Base-by-base conservation (phyloP, 2,113 vertebrate genomes). In the Chauna torquata region DNA sequence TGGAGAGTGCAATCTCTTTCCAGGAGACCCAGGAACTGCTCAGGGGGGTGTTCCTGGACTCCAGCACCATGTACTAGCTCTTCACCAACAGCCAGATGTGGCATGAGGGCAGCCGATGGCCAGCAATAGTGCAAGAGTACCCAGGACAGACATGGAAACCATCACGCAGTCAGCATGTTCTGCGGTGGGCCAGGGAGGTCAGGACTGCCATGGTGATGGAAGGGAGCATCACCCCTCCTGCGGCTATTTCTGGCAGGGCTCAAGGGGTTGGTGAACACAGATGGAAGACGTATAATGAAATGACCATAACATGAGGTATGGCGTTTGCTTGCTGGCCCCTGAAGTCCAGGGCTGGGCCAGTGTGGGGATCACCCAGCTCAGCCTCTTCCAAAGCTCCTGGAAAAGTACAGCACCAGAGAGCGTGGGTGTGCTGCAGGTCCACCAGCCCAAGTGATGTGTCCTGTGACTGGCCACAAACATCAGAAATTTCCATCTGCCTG, bases 41-140 rank as follows among this genome's bases (percentile, higher is more conserved):
- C 22, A 7, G 58, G 24, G 27, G 16, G 1, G 9, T 24, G 9
- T 24, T 54, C 45, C 54, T 74, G n/a, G 40, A 40, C 54, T 74
- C 52, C 47, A 79, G 68, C 71, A 65, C 4, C 25, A 49, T 30
- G 8, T 20, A 6, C n/a, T 36, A 25, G 24, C 24, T 64, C 61
- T 40, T 27, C 62, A 64, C 36, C 38, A 42, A 38, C 16, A 64
- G 11, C 25, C 25, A 40, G 61, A 23, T 28, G 12, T 24, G 20
- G 14, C 14, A 18, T 8, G 7, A 45, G 13, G 42, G 47, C 22
- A 62, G 61, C 10, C 0, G 0, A 20, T 16, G 44, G 50, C 50
- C 45, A 44, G 13, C 1, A 4, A 17, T 4, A 68, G 20, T 20
- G 20, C 30, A 30, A 20, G 22, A 85, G 40, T 11, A 38, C 4